phyloP scores from a whole-genome alignment of 2,888 invertebrate species.

The Sipha maydis region DNA sequence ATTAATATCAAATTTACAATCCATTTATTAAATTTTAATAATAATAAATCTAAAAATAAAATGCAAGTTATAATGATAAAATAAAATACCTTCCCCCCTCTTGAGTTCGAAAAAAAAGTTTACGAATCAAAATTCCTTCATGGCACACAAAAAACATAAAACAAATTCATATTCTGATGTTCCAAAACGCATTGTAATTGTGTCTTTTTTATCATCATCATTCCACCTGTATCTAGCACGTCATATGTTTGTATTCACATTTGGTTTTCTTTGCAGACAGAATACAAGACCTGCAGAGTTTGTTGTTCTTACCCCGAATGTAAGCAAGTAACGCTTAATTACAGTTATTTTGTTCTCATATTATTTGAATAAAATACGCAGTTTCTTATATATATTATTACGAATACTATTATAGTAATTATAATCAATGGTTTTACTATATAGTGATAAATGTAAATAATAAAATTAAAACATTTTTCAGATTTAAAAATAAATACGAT shows the following conservation, averaged over 20 bases:
- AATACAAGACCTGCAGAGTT: no score
- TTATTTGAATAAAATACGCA: neutral
- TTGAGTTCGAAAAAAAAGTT: neutral
- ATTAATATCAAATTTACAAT: no score
- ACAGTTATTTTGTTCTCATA: neutral
- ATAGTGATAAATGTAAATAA: no score
- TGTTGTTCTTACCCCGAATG: neutral
- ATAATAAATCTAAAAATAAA: no score
- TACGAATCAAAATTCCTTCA: conserved; percentile 25
- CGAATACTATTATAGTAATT: no score
- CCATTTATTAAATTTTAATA: no score
- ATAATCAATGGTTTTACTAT: no score
- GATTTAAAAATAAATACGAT: neutral
- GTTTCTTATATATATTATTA: neutral
- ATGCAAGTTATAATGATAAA: no score
- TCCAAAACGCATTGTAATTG: neutral
- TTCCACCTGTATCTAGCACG: neutral
- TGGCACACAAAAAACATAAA: conserved; percentile 13
- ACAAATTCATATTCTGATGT: neutral
- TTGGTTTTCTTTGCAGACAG: neutral
- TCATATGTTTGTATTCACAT: neutral
- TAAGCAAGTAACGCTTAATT: neutral
- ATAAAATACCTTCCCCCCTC: no score
- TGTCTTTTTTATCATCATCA: conserved; percentile 4
- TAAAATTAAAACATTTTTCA: no score